These are phyloP conservation scores for Nomada lathburiana DNA, from an alignment of 2,888 invertebrate species.

Conservation along the genomic window DNA sequence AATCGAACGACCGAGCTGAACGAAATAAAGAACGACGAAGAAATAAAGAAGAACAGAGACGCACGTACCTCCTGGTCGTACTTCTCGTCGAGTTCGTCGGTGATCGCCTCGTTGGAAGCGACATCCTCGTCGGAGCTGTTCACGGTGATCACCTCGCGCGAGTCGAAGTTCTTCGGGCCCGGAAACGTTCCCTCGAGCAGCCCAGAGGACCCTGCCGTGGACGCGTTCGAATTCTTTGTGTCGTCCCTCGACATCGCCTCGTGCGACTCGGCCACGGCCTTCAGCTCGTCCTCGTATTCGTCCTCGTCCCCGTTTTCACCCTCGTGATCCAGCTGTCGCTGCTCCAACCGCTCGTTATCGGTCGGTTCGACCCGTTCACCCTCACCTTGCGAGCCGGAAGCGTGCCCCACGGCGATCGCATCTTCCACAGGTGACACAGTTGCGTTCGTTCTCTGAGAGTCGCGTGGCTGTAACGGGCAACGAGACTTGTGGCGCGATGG, in stretches of 20 bases:
- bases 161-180: slow-evolving; percentile 71
- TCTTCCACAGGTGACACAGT: slow-evolving; percentile 11
- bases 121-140: slow-evolving; percentile 74
- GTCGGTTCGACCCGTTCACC: slow-evolving; percentile 18
- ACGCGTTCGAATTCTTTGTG: slow-evolving; percentile 65
- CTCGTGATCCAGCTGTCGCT: slow-evolving; percentile 50
- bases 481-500: not conserved
- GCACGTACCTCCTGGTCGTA: slow-evolving; percentile 69
- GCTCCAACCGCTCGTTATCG: slow-evolving; percentile 16
- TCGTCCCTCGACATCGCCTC: slow-evolving; percentile 78
- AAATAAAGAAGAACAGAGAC: not conserved
- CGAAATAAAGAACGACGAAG: not conserved
- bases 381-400: slow-evolving; percentile 24
- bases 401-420: slow-evolving; percentile 12
- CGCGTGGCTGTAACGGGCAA: slow-evolving; percentile 3
- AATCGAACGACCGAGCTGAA: too few relatives aligned
- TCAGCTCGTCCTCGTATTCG: slow-evolving; percentile 77
- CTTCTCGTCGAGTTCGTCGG: slow-evolving; percentile 60
- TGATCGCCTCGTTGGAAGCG: slow-evolving; percentile 74
- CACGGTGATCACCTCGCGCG: slow-evolving; percentile 72
- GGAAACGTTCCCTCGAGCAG: slow-evolving; percentile 19
- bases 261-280: slow-evolving; percentile 75
- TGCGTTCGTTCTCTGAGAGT: slow-evolving; percentile 8
- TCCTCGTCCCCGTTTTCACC: slow-evolving; percentile 62
- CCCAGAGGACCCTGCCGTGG: slow-evolving; percentile 32